Conservation (phyloP, 2,113 vertebrate species). For the Clarias macrocephalus region DNA sequence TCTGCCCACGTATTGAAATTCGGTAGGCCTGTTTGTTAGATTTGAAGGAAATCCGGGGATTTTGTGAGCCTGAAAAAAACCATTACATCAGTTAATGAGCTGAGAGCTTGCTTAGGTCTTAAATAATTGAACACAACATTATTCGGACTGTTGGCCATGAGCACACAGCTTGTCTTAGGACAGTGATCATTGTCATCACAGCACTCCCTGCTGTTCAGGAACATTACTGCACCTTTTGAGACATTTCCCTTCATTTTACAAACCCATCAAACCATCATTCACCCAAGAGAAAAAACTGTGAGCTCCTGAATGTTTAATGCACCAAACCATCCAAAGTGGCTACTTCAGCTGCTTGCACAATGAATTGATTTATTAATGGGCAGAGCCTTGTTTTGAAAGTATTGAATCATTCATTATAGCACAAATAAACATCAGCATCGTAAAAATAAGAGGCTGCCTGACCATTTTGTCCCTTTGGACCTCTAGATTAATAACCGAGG, state of each 20-base stretch:
- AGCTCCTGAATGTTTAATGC: constrained; percentile 45
- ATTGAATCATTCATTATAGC: constrained; percentile 54
- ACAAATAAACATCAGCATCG: constrained; percentile 9
- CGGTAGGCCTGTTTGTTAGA: background rate
- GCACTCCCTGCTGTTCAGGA: constrained; percentile 69
- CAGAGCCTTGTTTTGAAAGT: constrained; percentile 12
- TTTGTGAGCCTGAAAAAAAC: constrained; percentile 25
- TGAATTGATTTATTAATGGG: constrained; percentile 50
- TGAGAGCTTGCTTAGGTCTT: constrained; percentile 21
- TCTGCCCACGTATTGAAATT: constrained; percentile 3
- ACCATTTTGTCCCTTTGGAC: constrained; percentile 40
- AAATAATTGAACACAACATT: constrained; percentile 28
- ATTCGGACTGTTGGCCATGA: background rate
- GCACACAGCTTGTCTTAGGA: background rate
- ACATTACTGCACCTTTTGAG: constrained; percentile 28
- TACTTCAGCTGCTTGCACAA: constrained; percentile 53
- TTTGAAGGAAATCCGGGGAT: background rate
- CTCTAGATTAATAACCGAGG: constrained; percentile 39
- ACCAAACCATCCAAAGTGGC: constrained; percentile 21
- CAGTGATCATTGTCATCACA: constrained; percentile 58
- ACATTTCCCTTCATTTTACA: background rate
- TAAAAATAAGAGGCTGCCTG: constrained; percentile 36
- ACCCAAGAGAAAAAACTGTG: background rate
- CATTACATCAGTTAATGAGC: constrained; percentile 37
- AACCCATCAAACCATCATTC: background rate